Conservation (phyloP, 2,888 invertebrate species). For the Rutpela maculata region DNA sequence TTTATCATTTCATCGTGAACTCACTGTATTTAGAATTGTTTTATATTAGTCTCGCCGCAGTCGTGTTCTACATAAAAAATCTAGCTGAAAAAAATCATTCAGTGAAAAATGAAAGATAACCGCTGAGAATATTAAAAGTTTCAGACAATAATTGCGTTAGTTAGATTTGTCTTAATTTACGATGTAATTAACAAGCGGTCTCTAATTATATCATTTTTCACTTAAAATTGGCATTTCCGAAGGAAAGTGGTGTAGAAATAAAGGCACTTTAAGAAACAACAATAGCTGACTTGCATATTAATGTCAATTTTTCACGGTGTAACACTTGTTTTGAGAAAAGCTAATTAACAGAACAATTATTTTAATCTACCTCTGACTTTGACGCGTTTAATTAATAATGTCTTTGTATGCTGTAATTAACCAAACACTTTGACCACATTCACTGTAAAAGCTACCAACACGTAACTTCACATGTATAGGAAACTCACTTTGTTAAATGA, state of each 20-base stretch:
- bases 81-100: too few species aligned
- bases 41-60: too few species aligned
- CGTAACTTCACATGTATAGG: background rate
- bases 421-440: background rate
- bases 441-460: background rate
- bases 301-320: background rate
- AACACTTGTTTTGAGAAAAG: background rate
- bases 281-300: constrained; percentile 1
- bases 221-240: background rate
- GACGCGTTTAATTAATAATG: background rate
- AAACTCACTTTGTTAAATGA: constrained; percentile 2
- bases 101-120: too few species aligned
- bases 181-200: background rate
- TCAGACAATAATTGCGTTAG: background rate
- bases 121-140: background rate
- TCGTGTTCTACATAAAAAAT: too few species aligned
- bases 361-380: background rate
- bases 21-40: too few species aligned
- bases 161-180: background rate
- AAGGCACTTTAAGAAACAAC: background rate
- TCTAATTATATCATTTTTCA: background rate
- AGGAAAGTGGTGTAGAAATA: background rate
- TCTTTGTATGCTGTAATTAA: background rate
- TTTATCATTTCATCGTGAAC: too few species aligned
- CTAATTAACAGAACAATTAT: background rate